Conservation (phyloP, 2,797 vertebrate species). For the Zonotrichia albicollis region DNA sequence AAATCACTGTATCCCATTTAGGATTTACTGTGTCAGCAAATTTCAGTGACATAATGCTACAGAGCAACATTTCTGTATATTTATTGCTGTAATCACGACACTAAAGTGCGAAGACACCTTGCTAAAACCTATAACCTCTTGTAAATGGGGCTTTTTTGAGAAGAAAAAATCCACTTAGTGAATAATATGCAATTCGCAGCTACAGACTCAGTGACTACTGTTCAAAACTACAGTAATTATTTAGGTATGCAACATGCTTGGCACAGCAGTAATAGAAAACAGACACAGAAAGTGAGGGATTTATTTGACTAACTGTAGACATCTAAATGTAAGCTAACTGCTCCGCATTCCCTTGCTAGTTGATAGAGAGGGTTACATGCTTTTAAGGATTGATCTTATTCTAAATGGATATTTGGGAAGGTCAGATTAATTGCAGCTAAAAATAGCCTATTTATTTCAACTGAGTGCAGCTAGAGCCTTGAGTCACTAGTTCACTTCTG, state of each 20-base stretch:
- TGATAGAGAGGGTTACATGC: neutral
- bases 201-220: neutral
- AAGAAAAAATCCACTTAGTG: neutral
- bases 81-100: slow-evolving; percentile 55
- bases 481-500: neutral
- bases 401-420: neutral
- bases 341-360: neutral
- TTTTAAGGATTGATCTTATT: slow-evolving; percentile 1
- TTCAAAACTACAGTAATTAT: slow-evolving; percentile 49
- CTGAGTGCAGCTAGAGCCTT: neutral
- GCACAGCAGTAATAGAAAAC: slow-evolving; percentile 15
- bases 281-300: neutral
- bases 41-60: slow-evolving; percentile 52
- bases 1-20: slow-evolving; percentile 52
- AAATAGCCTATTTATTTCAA: neutral
- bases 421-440: neutral
- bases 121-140: slow-evolving; percentile 47
- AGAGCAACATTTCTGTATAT: slow-evolving; percentile 48
- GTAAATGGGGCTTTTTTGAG: slow-evolving; percentile 18
- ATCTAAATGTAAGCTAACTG: neutral
- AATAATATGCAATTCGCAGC: slow-evolving; percentile 34
- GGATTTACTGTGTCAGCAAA: slow-evolving; percentile 50
- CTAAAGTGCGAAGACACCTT: slow-evolving; percentile 30
- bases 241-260: slow-evolving; percentile 32
- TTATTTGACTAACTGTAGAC: slow-evolving; percentile 10